phyloP scores from a whole-genome alignment of 2,797 vertebrate genomes.

The Alectoris magna region DNA sequence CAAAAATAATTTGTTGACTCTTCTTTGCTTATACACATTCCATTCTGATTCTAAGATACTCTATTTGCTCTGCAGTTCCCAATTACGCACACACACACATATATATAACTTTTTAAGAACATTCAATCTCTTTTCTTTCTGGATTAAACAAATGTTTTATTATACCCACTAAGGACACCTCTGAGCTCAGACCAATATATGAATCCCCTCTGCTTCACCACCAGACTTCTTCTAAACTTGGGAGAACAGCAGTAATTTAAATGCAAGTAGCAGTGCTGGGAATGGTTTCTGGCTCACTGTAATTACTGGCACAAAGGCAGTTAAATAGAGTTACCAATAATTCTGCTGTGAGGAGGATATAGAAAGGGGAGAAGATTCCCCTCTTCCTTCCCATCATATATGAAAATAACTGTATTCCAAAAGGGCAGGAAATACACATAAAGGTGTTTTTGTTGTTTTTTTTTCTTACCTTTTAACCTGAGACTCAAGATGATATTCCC shows the following conservation, averaged over 20 bases:
- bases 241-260: background rate
- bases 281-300: slow-evolving; percentile 29
- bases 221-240: background rate
- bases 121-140: background rate
- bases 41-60: background rate
- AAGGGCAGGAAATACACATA: background rate
- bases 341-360: background rate
- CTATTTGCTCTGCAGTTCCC: slow-evolving; percentile 2
- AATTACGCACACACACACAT: background rate
- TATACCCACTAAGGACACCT: background rate
- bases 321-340: background rate
- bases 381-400: background rate
- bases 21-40: background rate
- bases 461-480: background rate
- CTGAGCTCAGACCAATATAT: background rate
- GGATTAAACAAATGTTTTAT: background rate
- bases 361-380: background rate
- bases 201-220: background rate
- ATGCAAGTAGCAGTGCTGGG: background rate
- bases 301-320: slow-evolving; percentile 22
- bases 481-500: background rate
- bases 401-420: background rate
- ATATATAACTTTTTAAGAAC: background rate
- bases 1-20: background rate
- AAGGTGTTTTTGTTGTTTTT: rapidly evolving